Evolutionary conservation across 1,140 invertebrate species (phyloP).

Genomic region (Caenorhabditis brenneri): DNA sequence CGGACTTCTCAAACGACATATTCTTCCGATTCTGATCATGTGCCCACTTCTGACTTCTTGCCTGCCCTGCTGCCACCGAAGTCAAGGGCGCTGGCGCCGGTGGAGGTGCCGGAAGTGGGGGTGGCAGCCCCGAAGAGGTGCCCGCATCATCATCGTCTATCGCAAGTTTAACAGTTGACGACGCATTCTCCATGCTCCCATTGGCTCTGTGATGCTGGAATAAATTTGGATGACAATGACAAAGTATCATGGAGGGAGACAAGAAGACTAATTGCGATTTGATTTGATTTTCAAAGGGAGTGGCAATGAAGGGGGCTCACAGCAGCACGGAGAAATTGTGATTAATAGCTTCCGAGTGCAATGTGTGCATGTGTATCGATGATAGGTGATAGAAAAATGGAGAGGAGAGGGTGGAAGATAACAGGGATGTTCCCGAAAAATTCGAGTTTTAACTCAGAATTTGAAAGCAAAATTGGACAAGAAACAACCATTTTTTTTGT

Average conservation of each 20-base stretch:
- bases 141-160: neutral
- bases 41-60: slow-evolving; percentile 1
- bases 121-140: neutral
- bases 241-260: neutral
- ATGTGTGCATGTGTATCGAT: neutral
- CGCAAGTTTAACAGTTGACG: neutral
- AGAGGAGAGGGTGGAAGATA: neutral
- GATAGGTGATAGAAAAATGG: neutral
- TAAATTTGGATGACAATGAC: neutral
- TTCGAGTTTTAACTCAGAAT: neutral
- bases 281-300: neutral
- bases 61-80: too few relatives aligned
- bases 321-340: slow-evolving; percentile 12
- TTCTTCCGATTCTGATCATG: slow-evolving; percentile 21
- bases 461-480: too few relatives aligned
- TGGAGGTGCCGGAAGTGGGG: neutral
- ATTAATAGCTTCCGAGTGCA: slow-evolving; percentile 35
- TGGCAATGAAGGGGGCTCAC: neutral
- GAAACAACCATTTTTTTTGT: too few relatives aligned
- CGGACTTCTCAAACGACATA: slow-evolving; percentile 19
- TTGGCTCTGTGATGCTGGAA: neutral
- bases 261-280: slow-evolving; percentile 30
- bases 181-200: slow-evolving; percentile 24
- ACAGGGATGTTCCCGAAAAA: neutral
- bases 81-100: neutral